These are phyloP conservation scores for Monomorium pharaonis DNA, from an alignment of 1,140 invertebrate genomes.

Conservation along the genomic window DNA sequence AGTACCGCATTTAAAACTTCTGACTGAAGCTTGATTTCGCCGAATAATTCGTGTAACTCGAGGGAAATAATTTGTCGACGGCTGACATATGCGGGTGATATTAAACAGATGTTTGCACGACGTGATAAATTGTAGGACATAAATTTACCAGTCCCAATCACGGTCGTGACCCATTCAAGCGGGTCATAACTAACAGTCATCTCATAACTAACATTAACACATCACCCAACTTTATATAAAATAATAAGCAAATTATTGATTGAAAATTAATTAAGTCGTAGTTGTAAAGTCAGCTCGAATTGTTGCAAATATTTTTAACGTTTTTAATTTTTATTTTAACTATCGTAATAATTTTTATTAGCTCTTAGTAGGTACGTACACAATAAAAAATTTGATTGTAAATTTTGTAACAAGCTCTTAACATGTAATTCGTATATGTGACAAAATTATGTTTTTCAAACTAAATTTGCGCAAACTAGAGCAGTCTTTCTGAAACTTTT, in stretches of 20 bases:
- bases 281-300: neutral
- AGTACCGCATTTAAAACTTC: neutral
- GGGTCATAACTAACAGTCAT: conserved; percentile 28
- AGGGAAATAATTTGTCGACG: conserved; percentile 48
- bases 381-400: neutral
- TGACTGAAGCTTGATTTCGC: neutral
- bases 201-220: neutral
- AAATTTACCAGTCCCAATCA: conserved; percentile 42
- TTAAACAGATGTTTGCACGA: conserved; percentile 51
- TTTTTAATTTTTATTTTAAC: neutral
- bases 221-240: neutral
- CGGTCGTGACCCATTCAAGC: conserved; percentile 20
- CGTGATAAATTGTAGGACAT: conserved; percentile 40
- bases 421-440: neutral
- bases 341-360: neutral
- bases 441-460: neutral
- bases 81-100: conserved; percentile 38
- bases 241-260: conserved; percentile 28
- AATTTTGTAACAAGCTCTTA: neutral
- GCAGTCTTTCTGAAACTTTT: neutral
- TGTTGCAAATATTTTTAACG: neutral
- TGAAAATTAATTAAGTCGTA: neutral
- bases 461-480: neutral
- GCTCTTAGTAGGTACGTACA: neutral
- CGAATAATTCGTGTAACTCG: conserved; percentile 7